Base-by-base conservation (phyloP, 2,797 vertebrate genomes). In the Knipowitschia caucasica region DNA sequence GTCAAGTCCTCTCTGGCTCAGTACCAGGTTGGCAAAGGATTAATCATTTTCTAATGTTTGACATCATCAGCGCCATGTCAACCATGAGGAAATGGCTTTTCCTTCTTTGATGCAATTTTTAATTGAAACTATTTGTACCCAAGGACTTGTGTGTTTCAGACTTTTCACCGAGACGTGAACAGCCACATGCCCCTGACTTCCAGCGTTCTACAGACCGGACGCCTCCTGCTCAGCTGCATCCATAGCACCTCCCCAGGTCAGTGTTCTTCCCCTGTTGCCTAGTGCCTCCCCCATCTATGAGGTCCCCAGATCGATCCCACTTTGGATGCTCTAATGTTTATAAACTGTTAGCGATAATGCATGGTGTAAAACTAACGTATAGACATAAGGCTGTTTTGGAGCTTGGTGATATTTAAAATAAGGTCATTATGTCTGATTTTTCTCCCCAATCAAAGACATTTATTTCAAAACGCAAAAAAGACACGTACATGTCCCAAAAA, bases 151-250 rank as follows among this genome's bases (percentile, higher is more conserved):
- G 4, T 43, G n/a, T 26, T 45, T 14, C 80, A 98, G 95, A 90
- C 86, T 61, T 91, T 98, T 70, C 94, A 92, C 85, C 92, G 81
- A 68, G 93, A 94, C 0, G 75, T 95, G 62, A 86, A 85, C 0
- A 57, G 81, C 50, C 93, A 94, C 46, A 89, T 86, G 55, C 83
- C 83, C n/a, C 85, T 97, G 82, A 92, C 92, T 0, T 81, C 91
- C 69, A 82, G 82, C 0, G 92, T 96, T 26, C 75, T 98, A 57
- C 85, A 90, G 55, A 89, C 85, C 10, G 96, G 96, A 44, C 92
- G 91, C 45, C 81, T 81, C 10, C 92, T 98, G 17, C 92, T 96
- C 25, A 67, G 80, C 77, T 93, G 88, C 77, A 89, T 98, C 76
- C 62, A 89, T 14, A 81, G 78, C 0, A 92, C 82, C 12, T 93